phyloP scores from a whole-genome alignment of 2,113 vertebrate genomes.

The Nymphicus hollandicus region DNA sequence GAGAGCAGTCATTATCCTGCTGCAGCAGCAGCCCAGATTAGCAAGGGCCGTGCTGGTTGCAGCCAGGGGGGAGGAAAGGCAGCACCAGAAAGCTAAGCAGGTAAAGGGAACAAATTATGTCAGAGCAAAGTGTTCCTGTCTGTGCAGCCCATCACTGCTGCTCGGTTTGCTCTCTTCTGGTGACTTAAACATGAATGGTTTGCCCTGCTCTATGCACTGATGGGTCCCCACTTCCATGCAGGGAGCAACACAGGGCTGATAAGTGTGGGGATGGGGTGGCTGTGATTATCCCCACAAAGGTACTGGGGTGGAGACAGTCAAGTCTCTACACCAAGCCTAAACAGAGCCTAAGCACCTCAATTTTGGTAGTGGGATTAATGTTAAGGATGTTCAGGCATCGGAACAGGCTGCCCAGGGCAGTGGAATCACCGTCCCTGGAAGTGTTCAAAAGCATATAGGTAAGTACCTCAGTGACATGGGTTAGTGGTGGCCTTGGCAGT shows the following conservation, averaged over 20 bases:
- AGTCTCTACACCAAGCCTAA: not conserved
- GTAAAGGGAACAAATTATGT: not conserved
- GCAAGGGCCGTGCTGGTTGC: not conserved
- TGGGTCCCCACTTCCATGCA: rapidly evolving
- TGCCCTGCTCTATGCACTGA: rapidly evolving
- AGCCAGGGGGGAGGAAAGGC: not conserved
- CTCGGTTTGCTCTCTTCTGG: not conserved
- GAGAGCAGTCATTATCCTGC: not conserved
- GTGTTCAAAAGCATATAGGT: not conserved
- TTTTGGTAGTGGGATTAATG: not conserved
- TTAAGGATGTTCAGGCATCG: not conserved
- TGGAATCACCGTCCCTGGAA: not conserved
- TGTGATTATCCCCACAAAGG: not conserved
- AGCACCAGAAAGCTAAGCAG: not conserved
- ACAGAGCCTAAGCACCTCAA: not conserved
- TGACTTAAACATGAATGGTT: rapidly evolving
- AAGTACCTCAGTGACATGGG: not conserved
- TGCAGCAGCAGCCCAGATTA: not conserved
- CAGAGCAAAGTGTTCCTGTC: not conserved
- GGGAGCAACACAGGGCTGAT: not conserved
- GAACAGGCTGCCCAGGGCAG: not conserved
- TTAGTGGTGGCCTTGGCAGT: not conserved
- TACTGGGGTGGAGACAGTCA: rapidly evolving
- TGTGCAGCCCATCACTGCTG: not conserved
- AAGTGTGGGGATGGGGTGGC: rapidly evolving